Base-by-base conservation (phyloP, 2,888 invertebrate species). In the Sesamia inferens region DNA sequence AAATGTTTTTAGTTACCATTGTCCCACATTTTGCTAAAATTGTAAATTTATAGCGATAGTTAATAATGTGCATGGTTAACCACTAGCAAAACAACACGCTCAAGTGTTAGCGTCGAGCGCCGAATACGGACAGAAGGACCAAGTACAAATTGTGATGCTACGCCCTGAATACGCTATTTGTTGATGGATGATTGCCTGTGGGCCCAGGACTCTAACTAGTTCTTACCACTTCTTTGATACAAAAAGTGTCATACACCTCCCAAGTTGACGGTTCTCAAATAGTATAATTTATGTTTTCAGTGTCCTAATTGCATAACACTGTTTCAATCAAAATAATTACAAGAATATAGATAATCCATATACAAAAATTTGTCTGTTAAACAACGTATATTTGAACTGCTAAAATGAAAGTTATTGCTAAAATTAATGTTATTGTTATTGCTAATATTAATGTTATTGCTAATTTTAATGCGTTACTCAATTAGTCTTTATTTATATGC, bases 21-120 rank as follows among this genome's bases (percentile, higher is more conserved):
- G 48, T 48, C 55, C 55, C 55, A 55, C 22, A 55, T 57, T 65
- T 13, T 57, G 51, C 14, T 57, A 14, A 74, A 57, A 78, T 24
- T 68, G 54, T 19, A n/a, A 44, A 72, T 72, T 72, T 31, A 51
- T 39, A 8, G 13, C 13, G 22, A 51, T 47, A 31, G 47, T 59
- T 59, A 66, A 54, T 44, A 54, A 71, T 77, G 5, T 72, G 44
- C 51, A 76, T 57, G 22, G 67, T 63, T 76, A 67, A n/a, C 7
- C 19, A 51, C 11, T 54, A 6, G 51, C 39, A 42, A 24, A 77
- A 66, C 51, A 57, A 76, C 55, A 76, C 71, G 55, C 65, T 65
- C 47, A n/a, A n/a, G 31, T 63, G 62, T 11, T 59, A 42, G 19
- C 3, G 6, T 13, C n/a, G 16, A 47, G 3, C 13, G 8, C 39